phyloP scores from a whole-genome alignment of 2,888 invertebrate species.

The Rhagium mordax region DNA sequence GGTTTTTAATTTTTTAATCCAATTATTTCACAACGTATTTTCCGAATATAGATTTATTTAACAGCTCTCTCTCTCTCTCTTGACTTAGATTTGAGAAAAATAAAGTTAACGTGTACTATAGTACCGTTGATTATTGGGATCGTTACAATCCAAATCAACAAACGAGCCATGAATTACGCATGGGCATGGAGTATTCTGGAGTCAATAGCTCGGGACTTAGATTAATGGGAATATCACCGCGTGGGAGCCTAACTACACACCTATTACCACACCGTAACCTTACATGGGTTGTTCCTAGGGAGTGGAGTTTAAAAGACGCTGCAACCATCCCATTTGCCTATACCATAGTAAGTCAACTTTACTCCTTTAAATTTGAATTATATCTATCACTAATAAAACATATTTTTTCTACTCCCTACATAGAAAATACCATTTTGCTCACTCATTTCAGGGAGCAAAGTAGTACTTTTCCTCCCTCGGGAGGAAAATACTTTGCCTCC shows the following conservation, averaged over 20 bases:
- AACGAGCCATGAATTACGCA: background rate
- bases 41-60: too few species aligned
- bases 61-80: too few species aligned
- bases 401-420: too few species aligned
- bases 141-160: background rate
- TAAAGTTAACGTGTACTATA: slow-evolving; percentile 10
- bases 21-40: too few species aligned
- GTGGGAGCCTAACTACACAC: slow-evolving; percentile 72
- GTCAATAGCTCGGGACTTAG: slow-evolving; percentile 59
- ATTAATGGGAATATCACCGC: slow-evolving; percentile 67
- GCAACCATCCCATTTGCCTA: slow-evolving; percentile 78
- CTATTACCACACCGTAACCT: slow-evolving; percentile 70
- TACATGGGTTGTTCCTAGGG: slow-evolving; percentile 70
- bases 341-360: slow-evolving; percentile 67
- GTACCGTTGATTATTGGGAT: slow-evolving; percentile 20
- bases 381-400: too few species aligned
- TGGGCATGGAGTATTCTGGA: slow-evolving; percentile 25
- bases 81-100: slow-evolving; percentile 1
- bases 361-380: too few species aligned
- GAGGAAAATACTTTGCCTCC: too few species aligned
- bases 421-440: too few species aligned
- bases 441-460: too few species aligned
- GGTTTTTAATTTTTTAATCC: too few species aligned
- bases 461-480: too few species aligned
- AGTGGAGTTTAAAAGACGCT: slow-evolving; percentile 76